Evolutionary conservation across 1,140 invertebrate species (phyloP).

Genomic region (Trichonephila inaurata): DNA sequence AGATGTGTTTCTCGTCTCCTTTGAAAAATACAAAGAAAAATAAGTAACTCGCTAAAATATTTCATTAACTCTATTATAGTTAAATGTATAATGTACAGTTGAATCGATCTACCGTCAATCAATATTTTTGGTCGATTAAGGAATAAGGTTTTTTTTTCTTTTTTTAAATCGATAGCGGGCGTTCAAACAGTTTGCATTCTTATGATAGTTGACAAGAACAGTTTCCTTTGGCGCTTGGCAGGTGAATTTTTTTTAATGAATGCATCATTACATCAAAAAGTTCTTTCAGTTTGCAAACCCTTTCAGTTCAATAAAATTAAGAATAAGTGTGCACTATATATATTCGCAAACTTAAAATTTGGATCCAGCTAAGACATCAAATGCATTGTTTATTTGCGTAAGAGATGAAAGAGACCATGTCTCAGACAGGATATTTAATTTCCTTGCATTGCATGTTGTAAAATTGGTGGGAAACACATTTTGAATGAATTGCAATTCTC

Average conservation of each 20-base stretch:
- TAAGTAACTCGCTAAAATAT: slow-evolving; percentile 7
- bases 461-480: neutral
- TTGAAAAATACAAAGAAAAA: slow-evolving; percentile 22
- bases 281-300: neutral
- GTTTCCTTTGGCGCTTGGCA: neutral
- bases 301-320: neutral
- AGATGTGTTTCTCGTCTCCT: slow-evolving; percentile 8
- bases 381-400: neutral
- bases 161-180: neutral
- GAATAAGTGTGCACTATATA: no score
- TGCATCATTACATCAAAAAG: neutral
- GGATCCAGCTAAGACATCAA: neutral
- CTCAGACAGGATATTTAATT: neutral
- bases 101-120: neutral
- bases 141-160: neutral
- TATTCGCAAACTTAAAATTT: neutral
- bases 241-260: neutral
- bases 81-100: neutral
- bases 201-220: neutral
- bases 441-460: neutral
- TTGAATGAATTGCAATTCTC: no score
- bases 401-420: neutral
- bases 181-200: neutral
- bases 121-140: neutral
- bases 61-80: neutral